A percentile compares a stretch with the other conserved stretches of the same genome.
Conservation (phyloP, 2,888 invertebrate species). For the Pristionchus japonicus region DNA sequence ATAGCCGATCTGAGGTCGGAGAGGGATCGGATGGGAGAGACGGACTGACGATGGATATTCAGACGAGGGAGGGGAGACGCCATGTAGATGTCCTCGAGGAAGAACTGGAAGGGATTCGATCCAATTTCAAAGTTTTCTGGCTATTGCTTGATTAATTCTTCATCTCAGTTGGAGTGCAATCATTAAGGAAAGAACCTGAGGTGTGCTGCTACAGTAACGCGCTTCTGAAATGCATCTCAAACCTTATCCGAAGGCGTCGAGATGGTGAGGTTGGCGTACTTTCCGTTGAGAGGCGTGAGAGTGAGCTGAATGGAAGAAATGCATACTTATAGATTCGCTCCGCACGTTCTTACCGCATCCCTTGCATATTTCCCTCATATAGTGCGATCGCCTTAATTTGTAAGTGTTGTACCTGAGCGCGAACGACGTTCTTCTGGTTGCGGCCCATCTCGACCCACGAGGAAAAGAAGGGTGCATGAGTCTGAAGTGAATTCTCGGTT, state of each 20-base stretch:
- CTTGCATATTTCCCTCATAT: too few relatives aligned
- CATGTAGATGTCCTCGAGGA: conserved; percentile 53
- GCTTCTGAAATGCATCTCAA: neutral
- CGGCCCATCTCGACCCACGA: neutral
- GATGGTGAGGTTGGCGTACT: conserved; percentile 50
- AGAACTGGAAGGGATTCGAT: neutral
- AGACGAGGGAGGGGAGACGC: conserved; percentile 44
- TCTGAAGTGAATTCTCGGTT: neutral
- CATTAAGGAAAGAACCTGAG: neutral
- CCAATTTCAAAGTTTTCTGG: neutral
- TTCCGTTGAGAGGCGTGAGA: conserved; percentile 49
- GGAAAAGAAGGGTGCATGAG: conserved; percentile 5
- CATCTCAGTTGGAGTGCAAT: neutral
- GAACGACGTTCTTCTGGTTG: neutral
- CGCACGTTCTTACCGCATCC: too few relatives aligned
- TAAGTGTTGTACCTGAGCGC: too few relatives aligned
- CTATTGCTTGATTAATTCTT: neutral
- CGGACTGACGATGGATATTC: conserved; percentile 42
- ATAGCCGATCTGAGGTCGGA: conserved; percentile 32
- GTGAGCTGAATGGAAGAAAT: too few relatives aligned
- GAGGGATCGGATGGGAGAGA: conserved; percentile 29
- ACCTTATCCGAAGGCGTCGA: conserved; percentile 56
- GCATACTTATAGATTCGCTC: too few relatives aligned
- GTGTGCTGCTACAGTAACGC: too few relatives aligned
- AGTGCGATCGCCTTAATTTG: too few relatives aligned